These are phyloP conservation scores for Dasyurus viverrinus DNA, from an alignment of 2,113 vertebrate genomes.

Conservation along the genomic window DNA sequence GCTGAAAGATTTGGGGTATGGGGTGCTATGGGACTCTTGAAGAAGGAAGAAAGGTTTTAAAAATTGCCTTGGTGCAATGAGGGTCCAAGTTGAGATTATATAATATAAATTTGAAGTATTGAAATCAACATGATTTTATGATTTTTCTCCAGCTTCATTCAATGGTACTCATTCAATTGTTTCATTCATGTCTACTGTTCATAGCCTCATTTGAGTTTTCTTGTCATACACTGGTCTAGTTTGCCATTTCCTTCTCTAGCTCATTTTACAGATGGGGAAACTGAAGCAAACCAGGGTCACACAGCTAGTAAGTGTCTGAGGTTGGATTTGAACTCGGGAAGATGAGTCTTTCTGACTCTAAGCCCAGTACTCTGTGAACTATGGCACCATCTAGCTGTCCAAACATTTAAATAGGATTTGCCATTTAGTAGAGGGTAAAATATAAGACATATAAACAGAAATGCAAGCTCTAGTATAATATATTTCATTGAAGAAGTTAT, in stretches of 20 bases:
- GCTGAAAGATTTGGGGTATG: not conserved
- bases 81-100: not conserved
- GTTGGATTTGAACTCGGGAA: not conserved
- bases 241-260: not conserved
- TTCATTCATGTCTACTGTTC: too few relatives aligned
- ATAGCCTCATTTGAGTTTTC: not conserved
- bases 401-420: not conserved
- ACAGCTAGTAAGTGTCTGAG: not conserved
- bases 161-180: not conserved
- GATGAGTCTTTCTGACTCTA: not conserved
- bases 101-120: not conserved
- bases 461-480: not conserved
- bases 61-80: not conserved
- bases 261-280: not conserved
- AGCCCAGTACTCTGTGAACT: not conserved
- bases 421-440: not conserved
- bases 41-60: not conserved
- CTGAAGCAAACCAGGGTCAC: not conserved
- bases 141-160: not conserved
- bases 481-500: not conserved
- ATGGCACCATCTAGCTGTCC: not conserved
- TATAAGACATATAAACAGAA: not conserved
- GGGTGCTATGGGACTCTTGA: not conserved
- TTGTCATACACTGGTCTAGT: not conserved
- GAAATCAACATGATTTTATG: not conserved